Evolutionary conservation across 2,797 vertebrate genomes (phyloP).

Genomic region (Schizopygopsis malacanthus): DNA sequence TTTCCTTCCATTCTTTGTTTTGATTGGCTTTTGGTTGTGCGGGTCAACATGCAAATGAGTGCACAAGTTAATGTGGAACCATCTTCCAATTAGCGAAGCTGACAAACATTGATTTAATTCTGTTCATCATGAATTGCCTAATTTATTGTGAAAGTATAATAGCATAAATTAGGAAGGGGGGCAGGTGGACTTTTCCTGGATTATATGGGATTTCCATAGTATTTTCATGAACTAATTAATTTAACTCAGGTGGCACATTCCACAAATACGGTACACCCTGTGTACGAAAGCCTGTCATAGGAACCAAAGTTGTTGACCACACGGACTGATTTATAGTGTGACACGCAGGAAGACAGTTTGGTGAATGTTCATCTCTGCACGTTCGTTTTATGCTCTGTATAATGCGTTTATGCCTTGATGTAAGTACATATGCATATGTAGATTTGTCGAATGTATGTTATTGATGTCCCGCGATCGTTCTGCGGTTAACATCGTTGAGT

Average conservation of each 20-base stretch:
- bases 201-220: constrained; percentile 18
- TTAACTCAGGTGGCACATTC: neutral
- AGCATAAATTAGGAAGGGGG: constrained; percentile 22
- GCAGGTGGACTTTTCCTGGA: constrained; percentile 9
- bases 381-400: too few species aligned
- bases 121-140: constrained; percentile 19
- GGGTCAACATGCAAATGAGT: constrained; percentile 7
- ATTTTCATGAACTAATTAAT: constrained; percentile 27
- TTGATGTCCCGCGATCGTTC: too few species aligned
- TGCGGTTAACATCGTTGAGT: too few species aligned
- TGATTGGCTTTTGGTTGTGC: constrained; percentile 1
- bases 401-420: too few species aligned
- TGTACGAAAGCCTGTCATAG: too few species aligned
- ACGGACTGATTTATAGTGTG: too few species aligned
- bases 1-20: constrained; percentile 16
- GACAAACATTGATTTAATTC: constrained; percentile 42
- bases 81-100: constrained; percentile 35
- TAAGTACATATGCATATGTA: too few species aligned
- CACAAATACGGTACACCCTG: neutral
- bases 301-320: too few species aligned
- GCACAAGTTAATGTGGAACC: constrained; percentile 28
- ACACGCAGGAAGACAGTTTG: too few species aligned
- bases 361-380: too few species aligned
- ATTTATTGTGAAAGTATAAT: constrained; percentile 36
- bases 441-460: too few species aligned